Conservation (phyloP, 2,113 vertebrate genomes). For the Entelurus aequoreus region DNA sequence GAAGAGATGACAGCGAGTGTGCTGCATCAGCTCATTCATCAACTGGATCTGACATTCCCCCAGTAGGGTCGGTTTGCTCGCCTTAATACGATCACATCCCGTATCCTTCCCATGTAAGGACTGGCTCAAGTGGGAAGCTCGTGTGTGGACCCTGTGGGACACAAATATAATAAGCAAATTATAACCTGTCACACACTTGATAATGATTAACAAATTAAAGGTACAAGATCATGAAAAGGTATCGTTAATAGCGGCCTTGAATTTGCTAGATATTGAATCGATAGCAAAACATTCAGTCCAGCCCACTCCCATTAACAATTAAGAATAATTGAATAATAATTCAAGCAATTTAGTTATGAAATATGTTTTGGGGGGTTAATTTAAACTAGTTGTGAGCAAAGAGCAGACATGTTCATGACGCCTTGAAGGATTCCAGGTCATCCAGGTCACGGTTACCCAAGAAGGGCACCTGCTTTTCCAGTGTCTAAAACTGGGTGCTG, state of each 20-base stretch:
- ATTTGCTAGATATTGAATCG: no score
- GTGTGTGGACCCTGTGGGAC: background rate
- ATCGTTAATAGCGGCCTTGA: no score
- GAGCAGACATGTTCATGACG: background rate
- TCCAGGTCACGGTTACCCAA: background rate
- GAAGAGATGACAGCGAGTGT: constrained; percentile 33
- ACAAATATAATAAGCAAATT: background rate
- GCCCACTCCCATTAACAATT: no score
- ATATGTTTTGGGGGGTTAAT: no score
- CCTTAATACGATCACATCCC: constrained; percentile 54
- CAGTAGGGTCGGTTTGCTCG: constrained; percentile 43
- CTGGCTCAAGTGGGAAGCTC: constrained; percentile 55
- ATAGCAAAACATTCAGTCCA: no score
- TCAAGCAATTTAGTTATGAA: no score
- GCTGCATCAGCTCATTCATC: constrained; percentile 31
- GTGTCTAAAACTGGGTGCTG: background rate
- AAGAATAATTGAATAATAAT: no score
- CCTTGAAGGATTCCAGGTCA: background rate
- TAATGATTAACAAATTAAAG: background rate
- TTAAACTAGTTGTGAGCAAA: background rate
- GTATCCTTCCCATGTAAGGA: constrained; percentile 67
- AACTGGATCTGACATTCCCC: constrained; percentile 37
- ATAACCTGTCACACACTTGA: constrained; percentile 22
- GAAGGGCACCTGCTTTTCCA: background rate
- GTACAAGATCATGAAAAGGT: no score